Conservation (phyloP, 2,888 invertebrate genomes). For the Choristoneura rosaceana region DNA sequence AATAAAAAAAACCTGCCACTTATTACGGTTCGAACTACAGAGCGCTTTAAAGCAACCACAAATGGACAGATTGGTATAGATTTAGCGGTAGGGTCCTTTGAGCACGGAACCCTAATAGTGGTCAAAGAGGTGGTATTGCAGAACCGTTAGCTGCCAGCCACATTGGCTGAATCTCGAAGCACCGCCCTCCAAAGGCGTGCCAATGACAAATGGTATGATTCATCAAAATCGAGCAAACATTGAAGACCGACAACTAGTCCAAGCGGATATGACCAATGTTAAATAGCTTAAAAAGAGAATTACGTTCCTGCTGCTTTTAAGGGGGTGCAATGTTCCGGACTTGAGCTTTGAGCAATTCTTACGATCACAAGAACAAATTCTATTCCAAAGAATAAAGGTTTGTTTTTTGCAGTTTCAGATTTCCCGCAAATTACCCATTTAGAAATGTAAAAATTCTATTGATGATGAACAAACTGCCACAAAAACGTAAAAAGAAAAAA, state of each 20-base stretch:
- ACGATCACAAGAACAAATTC: too few species aligned
- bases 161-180: slow-evolving; percentile 21
- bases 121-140: slow-evolving; percentile 21
- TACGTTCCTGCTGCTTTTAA: neutral
- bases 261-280: slow-evolving; percentile 1
- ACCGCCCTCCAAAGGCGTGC: slow-evolving; percentile 35
- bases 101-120: neutral
- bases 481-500: too few species aligned
- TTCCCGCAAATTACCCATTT: too few species aligned
- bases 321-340: neutral
- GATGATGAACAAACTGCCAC: too few species aligned
- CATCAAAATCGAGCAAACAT: slow-evolving; percentile 3
- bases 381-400: too few species aligned
- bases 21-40: neutral
- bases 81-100: neutral
- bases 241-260: neutral
- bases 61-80: neutral
- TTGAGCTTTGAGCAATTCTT: too few species aligned
- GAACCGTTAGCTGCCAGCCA: slow-evolving; percentile 34
- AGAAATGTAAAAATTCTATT: too few species aligned
- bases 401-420: neutral
- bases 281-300: neutral
- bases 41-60: neutral
- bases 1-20: neutral
- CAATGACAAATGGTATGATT: slow-evolving; percentile 23